A percentile compares a stretch with the other conserved stretches of the same genome.
These are phyloP conservation scores for Orthonychiurus folsomi DNA, from an alignment of 2,888 invertebrate species.

Conservation along the genomic window DNA sequence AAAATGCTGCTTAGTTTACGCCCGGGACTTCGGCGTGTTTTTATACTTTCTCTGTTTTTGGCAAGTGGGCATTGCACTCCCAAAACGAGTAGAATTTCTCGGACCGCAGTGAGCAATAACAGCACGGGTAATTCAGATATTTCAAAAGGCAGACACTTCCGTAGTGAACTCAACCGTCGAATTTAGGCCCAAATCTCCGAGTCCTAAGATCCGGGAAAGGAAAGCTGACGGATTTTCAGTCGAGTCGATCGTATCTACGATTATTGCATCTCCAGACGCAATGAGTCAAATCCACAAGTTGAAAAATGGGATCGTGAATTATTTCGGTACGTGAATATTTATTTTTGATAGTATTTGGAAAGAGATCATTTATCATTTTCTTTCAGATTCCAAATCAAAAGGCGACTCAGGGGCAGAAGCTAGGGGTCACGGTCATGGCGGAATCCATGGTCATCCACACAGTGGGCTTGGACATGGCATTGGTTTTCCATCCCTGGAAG, in stretches of 20 bases:
- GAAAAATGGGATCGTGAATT: not conserved
- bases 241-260: not conserved
- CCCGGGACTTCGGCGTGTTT: too few species aligned
- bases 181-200: not conserved
- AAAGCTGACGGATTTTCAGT: not conserved
- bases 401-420: not conserved
- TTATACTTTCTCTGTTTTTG: too few species aligned
- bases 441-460: slow-evolving; percentile 5
- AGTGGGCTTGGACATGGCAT: slow-evolving; percentile 42
- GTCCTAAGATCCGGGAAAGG: not conserved
- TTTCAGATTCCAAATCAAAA: not conserved
- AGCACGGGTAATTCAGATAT: too few species aligned
- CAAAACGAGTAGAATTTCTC: too few species aligned
- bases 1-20: too few species aligned
- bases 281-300: not conserved
- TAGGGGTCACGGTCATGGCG: slow-evolving; percentile 7
- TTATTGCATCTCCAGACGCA: not conserved
- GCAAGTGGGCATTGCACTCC: too few species aligned
- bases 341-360: too few species aligned
- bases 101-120: too few species aligned
- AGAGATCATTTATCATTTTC: not conserved
- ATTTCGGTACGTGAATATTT: not conserved
- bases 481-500: slow-evolving; percentile 70
- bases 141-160: too few species aligned
- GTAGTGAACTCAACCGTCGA: too few species aligned